Evolutionary conservation across 1,140 invertebrate genomes (phyloP).

Genomic region (Triops longicaudatus): DNA sequence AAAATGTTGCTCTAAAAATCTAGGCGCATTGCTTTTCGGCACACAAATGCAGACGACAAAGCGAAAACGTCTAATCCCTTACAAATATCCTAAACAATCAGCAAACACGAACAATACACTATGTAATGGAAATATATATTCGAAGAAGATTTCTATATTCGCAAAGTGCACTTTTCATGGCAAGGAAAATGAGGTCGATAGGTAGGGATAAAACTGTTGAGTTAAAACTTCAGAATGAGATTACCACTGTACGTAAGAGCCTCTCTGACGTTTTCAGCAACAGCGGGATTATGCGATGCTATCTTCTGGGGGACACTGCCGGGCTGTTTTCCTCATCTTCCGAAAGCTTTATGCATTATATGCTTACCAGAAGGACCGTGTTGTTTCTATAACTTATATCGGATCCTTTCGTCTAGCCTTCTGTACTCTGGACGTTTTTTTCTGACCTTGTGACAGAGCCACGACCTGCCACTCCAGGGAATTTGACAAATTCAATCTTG

Average conservation of each 20-base stretch:
- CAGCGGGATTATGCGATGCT: background rate
- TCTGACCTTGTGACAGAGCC: background rate
- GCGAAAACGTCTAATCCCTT: too few relatives aligned
- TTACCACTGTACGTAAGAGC: background rate
- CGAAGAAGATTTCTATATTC: too few relatives aligned
- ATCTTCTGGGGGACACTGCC: background rate
- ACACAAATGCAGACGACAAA: too few relatives aligned
- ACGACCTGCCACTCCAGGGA: background rate
- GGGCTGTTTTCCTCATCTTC: conserved; percentile 1
- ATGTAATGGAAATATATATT: too few relatives aligned
- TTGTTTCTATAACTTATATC: background rate
- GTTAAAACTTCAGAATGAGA: background rate
- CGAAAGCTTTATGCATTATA: conserved; percentile 4
- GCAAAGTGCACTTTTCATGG: too few relatives aligned
- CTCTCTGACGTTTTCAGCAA: conserved; percentile 8
- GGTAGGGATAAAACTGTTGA: background rate
- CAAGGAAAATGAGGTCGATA: background rate
- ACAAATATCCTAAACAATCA: too few relatives aligned
- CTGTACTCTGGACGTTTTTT: background rate
- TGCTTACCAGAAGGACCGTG: conserved; percentile 9
- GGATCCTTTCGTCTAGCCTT: background rate
- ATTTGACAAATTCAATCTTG: conserved; percentile 15
- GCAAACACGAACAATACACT: too few relatives aligned
- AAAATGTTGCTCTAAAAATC: too few relatives aligned
- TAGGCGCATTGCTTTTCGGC: too few relatives aligned